Base-by-base conservation (phyloP, 2,797 vertebrate genomes). In the Notolabrus celidotus region DNA sequence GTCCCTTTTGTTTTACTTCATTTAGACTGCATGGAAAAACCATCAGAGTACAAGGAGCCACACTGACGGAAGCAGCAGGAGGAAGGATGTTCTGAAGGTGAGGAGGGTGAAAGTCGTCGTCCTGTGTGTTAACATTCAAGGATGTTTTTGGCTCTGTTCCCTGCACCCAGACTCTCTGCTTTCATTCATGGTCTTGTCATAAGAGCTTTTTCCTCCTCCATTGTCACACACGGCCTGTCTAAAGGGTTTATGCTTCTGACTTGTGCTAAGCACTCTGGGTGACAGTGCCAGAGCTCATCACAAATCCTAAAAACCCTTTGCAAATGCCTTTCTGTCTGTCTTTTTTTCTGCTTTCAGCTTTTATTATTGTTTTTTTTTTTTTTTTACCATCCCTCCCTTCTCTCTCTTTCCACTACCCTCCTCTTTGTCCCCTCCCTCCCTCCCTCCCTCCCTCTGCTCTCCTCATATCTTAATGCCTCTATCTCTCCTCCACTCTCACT, bases 171-270 rank as follows among this genome's bases (percentile, higher is more conserved):
- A 38, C 51, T 20, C 63, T 60, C 9, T 23, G 58, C 67, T 70
- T 62, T 74, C 71, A 65, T 67, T 83, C 70, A 62, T 2, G 45
- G 23, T 59, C 57, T 72, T 6, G n/a, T 81, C 82, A 74, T 55
- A 64, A 75, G 79, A 63, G 74, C 58, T 52, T 76, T 79, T 67
- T 68, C 69, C 60, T 51, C 20, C 67, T 71, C 67, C 63, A 72
- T 77, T 80, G 74, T 77, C 60, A 46, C 77, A 78, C 74, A 50
- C 65, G 68, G 74, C 83, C 80, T 60, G 46, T 82, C 81, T 77
- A 86, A 87, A 84, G 86, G 80, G 71, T 83, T 89, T 85, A 77
- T 71, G 62, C 73, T 42, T 60, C 69, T 82, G 83, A 79, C 74
- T 86, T 71, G 70, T 80, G 75, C 66, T 82, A 64, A 88, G 74